Base-by-base conservation (phyloP, 1,140 invertebrate species). In the Gonioctena quinquepunctata region DNA sequence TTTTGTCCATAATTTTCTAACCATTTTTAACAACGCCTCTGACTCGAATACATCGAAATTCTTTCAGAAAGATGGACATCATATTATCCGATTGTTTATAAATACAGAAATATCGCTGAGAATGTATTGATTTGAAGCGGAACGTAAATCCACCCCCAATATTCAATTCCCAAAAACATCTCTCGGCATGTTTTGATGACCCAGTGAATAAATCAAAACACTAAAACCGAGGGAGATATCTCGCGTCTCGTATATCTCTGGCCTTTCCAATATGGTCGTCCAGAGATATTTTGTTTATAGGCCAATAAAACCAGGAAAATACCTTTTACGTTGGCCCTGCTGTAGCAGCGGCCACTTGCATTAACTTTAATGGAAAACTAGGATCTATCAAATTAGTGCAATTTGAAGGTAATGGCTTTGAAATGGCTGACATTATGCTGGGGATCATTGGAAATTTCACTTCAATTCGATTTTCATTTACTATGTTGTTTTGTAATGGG, bases 251-350 rank as follows among this genome's bases (percentile, higher is more conserved):
- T 13, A 25, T 57, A 22, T 57, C 54, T 23, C 54, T 22, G 21
- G 4, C 25, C n/a, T 57, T 57, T 57, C 19, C 54, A 57, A 25
- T 21, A 57, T 57, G 54, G 54, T 21, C 22, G 21, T 21, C 16
- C 13, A n/a, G 22, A 57, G 25, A 57, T 57, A 22, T 57, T 57
- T 57, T 57, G 54, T 57, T 57, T 57, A 57, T 57, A 22, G 7
- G 21, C 21, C 54, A 21, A 57, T 57, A 57, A 57, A 57, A 57
- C 54, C 13, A 13, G 25, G 21, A 57, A 57, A 21, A 21, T 25
- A 25, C 54, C 21, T 57, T 57, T 25, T 57, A 57, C 21, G 54
- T 25, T 57, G 19, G 54, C 11, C 19, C 21, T 57, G 21, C 11
- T 22, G 54, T 21, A 57, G 54, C 54, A 16, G 21, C 54, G 18